Base-by-base conservation (phyloP, 2,113 vertebrate genomes). In the Brienomyrus brachyistius region DNA sequence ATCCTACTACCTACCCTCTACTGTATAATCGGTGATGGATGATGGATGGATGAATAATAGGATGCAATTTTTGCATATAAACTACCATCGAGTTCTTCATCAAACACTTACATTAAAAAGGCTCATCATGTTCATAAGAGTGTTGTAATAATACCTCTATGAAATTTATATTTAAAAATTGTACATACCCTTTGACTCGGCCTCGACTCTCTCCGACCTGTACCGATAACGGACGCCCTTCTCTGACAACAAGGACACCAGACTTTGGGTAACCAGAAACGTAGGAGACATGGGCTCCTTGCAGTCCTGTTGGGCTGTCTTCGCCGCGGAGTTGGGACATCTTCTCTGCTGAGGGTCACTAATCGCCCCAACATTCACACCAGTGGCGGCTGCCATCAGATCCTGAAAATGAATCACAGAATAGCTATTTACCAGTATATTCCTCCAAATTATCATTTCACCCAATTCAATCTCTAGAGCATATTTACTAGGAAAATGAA, bases 191-290 rank as follows among this genome's bases (percentile, higher is more conserved):
- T 92, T 94, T 8, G 92, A 47, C 52, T 96, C 95, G 0, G 91
- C 48, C 45, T 95, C 92, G 1, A 90, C 1, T 90, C 92, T 94
- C 5, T 96, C 95, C 4, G 90, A 27, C n/a, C 86, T 91, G 88
- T 92, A 92, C 27, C 94, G 93, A 88, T 92, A 93, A 10, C 94
- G 92, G 66, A 94, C 90, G 1, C 94, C 94, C 92, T 96, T 96
- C 62, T 96, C 95, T 1, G 96, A 96, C 59, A 97, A 94, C 88
- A 97, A 93, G 5, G 95, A 95, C 85, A 97, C 96, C 88, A 97
- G 94, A 86, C 94, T 95, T 90, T 97, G 96, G 17, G 96, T 96
- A 90, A 97, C 96, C 91, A 96, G 92, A 90, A 97, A 97, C 0
- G 94, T 94, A 0, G 95, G 93, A 0, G 94, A 92, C 0, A 88